Conservation (phyloP, 1,140 invertebrate genomes). For the Bilobella aurantiaca region DNA sequence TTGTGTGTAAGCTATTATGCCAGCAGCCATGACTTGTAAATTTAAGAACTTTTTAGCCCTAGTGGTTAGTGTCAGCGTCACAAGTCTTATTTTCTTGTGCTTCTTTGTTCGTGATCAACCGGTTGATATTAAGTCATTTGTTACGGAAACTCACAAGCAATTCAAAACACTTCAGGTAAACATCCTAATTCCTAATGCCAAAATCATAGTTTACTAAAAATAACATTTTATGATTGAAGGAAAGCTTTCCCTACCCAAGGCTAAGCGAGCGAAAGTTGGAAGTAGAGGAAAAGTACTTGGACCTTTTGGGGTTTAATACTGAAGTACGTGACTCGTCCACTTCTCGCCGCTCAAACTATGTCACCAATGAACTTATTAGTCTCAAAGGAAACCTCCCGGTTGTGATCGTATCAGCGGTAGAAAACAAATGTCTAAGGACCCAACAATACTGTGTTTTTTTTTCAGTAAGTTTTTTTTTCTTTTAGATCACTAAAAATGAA, state of each 20-base stretch:
- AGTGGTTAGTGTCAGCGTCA: constrained; percentile 24
- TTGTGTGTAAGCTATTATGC: too few species aligned
- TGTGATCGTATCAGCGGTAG: constrained; percentile 23
- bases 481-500: constrained; percentile 18
- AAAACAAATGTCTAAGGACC: not conserved
- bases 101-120: constrained; percentile 27
- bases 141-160: constrained; percentile 32
- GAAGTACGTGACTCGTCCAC: constrained; percentile 1
- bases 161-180: constrained; percentile 31
- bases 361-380: constrained; percentile 6
- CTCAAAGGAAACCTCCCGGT: constrained; percentile 21
- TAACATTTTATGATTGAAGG: constrained; percentile 16
- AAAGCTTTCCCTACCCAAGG: constrained; percentile 19
- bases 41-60: constrained; percentile 28
- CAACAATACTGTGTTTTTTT: constrained; percentile 4
- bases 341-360: constrained; percentile 4
- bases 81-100: constrained; percentile 26
- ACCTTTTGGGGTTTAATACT: constrained; percentile 24
- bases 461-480: not conserved
- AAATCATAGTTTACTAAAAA: not conserved
- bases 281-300: constrained; percentile 32
- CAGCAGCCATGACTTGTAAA: constrained; percentile 21
- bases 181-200: not conserved
- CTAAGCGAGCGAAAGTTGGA: constrained; percentile 28
- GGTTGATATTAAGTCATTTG: constrained; percentile 26